These are phyloP conservation scores for Tetheella fluctuosa DNA, from an alignment of 2,888 invertebrate species.

Conservation along the genomic window DNA sequence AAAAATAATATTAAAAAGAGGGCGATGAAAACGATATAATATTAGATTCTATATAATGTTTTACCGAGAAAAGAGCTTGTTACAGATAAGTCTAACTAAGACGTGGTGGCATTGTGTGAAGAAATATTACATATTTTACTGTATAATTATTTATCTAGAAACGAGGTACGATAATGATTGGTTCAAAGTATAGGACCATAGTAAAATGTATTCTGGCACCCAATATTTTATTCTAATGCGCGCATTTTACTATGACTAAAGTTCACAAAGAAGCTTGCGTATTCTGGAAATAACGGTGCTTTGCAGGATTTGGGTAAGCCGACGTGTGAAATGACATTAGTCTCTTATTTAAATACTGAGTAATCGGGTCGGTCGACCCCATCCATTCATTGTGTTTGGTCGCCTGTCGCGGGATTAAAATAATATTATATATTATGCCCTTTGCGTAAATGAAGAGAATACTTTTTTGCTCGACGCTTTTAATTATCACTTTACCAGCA, in stretches of 20 bases:
- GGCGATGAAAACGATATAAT: too few species aligned
- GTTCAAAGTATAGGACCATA: too few species aligned
- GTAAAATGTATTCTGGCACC: too few species aligned
- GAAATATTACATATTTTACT: too few species aligned
- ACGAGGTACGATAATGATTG: too few species aligned
- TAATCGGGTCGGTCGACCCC: slow-evolving; percentile 35
- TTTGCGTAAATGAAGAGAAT: slow-evolving; percentile 1
- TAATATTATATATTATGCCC: slow-evolving; percentile 27
- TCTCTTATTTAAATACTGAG: slow-evolving; percentile 67
- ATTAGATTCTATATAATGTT: too few species aligned
- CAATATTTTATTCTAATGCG: not conserved
- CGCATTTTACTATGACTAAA: not conserved
- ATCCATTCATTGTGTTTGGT: slow-evolving; percentile 47
- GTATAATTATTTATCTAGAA: too few species aligned
- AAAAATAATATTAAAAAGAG: too few species aligned
- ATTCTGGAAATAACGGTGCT: slow-evolving; percentile 55
- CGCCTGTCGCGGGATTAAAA: slow-evolving; percentile 41
- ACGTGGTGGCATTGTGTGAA: too few species aligned
- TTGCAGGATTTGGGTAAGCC: slow-evolving; percentile 58
- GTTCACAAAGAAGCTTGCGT: slow-evolving; percentile 14
- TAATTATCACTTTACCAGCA: not conserved
- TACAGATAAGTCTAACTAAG: too few species aligned
- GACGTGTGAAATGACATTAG: slow-evolving; percentile 71
- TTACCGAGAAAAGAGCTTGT: too few species aligned
- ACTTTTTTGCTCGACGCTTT: not conserved